Evolutionary conservation across 2,113 vertebrate genomes (phyloP).

Genomic region (Amazona vittata): DNA sequence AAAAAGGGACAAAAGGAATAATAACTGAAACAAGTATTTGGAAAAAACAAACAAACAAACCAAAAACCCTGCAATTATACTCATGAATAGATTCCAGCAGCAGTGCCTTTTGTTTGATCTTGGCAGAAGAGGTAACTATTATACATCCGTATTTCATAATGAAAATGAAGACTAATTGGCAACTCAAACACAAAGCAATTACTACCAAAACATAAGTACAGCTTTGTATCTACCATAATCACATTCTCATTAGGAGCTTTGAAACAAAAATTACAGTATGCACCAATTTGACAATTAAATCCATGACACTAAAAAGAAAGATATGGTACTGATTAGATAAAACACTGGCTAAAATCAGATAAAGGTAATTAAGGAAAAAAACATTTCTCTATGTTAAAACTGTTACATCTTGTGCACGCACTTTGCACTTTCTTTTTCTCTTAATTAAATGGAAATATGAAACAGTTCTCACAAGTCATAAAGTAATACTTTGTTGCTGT

Average conservation of each 20-base stretch:
- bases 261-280: conserved; percentile 28
- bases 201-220: neutral
- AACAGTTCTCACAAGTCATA: neutral
- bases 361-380: neutral
- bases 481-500: neutral
- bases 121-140: conserved; percentile 25
- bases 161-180: conserved; percentile 11
- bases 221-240: neutral
- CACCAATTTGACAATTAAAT: neutral
- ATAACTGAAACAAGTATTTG: neutral
- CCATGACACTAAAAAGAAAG: neutral
- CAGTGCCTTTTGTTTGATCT: conserved; percentile 15
- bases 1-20: neutral
- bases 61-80: neutral
- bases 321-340: neutral
- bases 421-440: neutral
- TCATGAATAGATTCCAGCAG: neutral
- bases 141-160: neutral
- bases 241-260: neutral
- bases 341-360: neutral
- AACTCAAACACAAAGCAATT: neutral
- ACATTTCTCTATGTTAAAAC: neutral
- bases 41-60: neutral
- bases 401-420: neutral
- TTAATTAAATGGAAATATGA: neutral